A percentile compares a stretch with the other conserved stretches of the same genome.
Evolutionary conservation across 2,888 invertebrate genomes (phyloP).

Genomic region (Caenorhabditis panamensis): DNA sequence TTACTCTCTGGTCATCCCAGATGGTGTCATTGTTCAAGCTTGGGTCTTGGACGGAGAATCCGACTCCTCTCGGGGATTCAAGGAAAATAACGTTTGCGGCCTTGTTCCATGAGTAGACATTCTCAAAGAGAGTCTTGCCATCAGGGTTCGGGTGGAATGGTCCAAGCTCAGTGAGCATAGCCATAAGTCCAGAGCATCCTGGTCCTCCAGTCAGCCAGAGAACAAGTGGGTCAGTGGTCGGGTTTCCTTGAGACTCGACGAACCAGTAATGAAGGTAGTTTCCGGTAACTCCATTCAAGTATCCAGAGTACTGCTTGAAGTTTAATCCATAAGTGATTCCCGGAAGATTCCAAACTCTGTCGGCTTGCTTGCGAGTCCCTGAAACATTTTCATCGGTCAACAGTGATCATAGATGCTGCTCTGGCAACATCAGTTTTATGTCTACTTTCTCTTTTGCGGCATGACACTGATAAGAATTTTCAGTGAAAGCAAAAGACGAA

Average conservation of each 20-base stretch:
- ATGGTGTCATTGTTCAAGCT: constrained; percentile 66
- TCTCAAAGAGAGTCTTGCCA: constrained; percentile 78
- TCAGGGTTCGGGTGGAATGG: constrained; percentile 78
- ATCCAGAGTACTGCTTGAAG: constrained; percentile 83
- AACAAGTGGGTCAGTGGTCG: constrained; percentile 82
- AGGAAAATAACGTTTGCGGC: constrained; percentile 83
- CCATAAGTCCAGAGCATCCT: constrained; percentile 75
- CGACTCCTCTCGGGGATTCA: constrained; percentile 84
- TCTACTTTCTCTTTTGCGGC: not conserved
- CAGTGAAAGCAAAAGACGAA: constrained; percentile 36
- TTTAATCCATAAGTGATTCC: constrained; percentile 75
- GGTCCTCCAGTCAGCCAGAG: constrained; percentile 82
- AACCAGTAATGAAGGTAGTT: constrained; percentile 77
- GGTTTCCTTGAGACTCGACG: constrained; percentile 79
- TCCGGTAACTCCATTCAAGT: constrained; percentile 70
- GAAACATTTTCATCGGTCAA: not conserved
- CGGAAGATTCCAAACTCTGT: constrained; percentile 69
- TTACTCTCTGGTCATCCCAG: constrained; percentile 70
- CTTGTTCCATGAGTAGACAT: constrained; percentile 81
- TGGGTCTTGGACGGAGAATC: constrained; percentile 82
- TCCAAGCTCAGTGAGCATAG: constrained; percentile 67
- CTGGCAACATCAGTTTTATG: constrained; percentile 6
- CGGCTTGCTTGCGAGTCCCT: constrained; percentile 72
- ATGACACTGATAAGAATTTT: constrained; percentile 32
- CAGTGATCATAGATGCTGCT: constrained; percentile 21